A percentile compares a stretch with the other conserved stretches of the same genome.
phyloP scores from a whole-genome alignment of 2,888 invertebrate species.

The Tipula unca region DNA sequence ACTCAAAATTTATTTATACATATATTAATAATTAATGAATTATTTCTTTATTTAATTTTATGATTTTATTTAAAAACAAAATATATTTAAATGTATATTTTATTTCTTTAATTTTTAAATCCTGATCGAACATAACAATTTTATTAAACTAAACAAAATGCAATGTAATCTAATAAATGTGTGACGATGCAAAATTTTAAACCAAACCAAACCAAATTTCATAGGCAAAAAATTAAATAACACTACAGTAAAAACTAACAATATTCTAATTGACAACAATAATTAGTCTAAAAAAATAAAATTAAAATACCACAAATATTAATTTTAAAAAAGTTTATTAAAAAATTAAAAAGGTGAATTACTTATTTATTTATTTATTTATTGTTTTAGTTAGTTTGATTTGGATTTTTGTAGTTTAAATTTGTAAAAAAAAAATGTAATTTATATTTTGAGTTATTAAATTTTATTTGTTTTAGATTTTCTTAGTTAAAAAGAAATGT shows the following conservation, averaged over 20 bases:
- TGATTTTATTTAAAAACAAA: not conserved
- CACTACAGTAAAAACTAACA: not conserved
- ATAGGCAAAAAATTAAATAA: not conserved
- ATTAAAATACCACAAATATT: not conserved
- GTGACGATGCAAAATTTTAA: not conserved
- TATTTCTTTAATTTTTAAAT: not conserved
- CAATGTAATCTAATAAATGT: conserved; percentile 15
- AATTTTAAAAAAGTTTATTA: not conserved
- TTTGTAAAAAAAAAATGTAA: not conserved
- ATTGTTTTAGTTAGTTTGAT: not conserved
- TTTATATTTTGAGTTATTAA: not conserved
- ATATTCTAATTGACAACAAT: not conserved
- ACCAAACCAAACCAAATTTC: not conserved
- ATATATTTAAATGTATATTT: not conserved
- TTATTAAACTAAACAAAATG: not conserved
- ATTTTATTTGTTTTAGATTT: not conserved
- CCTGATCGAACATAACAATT: not conserved
- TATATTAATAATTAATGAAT: not conserved
- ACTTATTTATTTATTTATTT: not conserved
- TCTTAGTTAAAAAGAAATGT: not conserved
- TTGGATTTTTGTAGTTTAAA: conserved; percentile 8
- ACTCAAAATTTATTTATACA: not conserved
- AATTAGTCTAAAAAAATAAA: not conserved
- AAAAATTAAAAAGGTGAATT: not conserved
- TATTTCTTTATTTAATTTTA: not conserved